These are phyloP conservation scores for Plusia festucae DNA, from an alignment of 2,888 invertebrate genomes.

Conservation along the genomic window DNA sequence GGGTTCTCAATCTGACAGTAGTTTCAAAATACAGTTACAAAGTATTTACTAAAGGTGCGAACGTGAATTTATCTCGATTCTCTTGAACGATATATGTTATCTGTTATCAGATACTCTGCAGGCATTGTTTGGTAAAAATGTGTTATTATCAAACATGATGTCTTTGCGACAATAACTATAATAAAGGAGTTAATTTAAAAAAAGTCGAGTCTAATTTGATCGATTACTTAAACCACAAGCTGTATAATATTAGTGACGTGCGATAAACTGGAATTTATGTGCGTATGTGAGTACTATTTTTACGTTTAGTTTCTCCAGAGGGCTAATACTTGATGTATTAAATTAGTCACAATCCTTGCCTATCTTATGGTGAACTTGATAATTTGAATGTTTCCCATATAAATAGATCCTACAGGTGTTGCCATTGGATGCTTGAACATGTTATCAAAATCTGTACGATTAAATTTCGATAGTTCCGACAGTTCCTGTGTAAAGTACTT, in stretches of 20 bases:
- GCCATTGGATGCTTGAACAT: constrained; percentile 14
- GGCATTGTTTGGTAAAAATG: constrained; percentile 53
- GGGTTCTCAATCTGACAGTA: constrained; percentile 10
- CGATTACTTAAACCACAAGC: constrained; percentile 24
- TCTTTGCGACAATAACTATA: constrained; percentile 29
- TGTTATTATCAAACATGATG: constrained; percentile 45
- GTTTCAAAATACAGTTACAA: constrained; percentile 26
- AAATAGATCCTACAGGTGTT: constrained; percentile 13
- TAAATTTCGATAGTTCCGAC: constrained; percentile 49
- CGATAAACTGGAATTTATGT: constrained; percentile 25
- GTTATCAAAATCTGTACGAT: constrained; percentile 50
- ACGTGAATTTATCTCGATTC: constrained; percentile 53
- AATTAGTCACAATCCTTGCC: not conserved
- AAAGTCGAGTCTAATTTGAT: constrained; percentile 32
- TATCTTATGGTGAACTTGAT: not conserved
- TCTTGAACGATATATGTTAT: constrained; percentile 57
- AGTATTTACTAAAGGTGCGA: constrained; percentile 23
- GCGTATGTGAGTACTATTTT: constrained; percentile 54
- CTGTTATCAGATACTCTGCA: constrained; percentile 54
- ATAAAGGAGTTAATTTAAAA: not conserved
- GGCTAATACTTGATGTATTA: not conserved
- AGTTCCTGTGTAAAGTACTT: constrained; percentile 47
- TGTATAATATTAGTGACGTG: constrained; percentile 37
- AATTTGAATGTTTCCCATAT: constrained; percentile 33
- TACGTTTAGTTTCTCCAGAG: constrained; percentile 27